Evolutionary conservation across 2,888 invertebrate species (phyloP).

Genomic region (Thera britannica): DNA sequence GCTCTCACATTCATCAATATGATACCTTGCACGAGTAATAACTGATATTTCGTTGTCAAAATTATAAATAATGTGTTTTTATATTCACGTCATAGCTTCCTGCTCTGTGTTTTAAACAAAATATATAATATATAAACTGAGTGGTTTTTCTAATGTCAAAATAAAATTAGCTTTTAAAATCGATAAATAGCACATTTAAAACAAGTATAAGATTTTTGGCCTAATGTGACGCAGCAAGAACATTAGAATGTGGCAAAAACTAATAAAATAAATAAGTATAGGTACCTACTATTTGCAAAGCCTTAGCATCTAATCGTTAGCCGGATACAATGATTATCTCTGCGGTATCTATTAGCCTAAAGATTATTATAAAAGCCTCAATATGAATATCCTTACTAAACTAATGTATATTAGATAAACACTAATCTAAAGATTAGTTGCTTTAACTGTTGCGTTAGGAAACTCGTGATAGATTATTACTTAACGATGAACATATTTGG

Average conservation of each 20-base stretch:
- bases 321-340: conserved; percentile 18
- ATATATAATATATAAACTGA: too few relatives aligned
- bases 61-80: conserved; percentile 27
- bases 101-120: conserved; percentile 13
- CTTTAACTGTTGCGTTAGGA: conserved; percentile 3
- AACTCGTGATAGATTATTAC: too few relatives aligned
- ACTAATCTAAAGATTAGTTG: conserved; percentile 39
- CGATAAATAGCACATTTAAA: too few relatives aligned
- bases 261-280: not conserved
- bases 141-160: too few relatives aligned
- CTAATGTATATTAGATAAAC: conserved; percentile 45
- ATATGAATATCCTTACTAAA: conserved; percentile 39
- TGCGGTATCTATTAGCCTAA: conserved; percentile 6
- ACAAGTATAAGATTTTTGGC: too few relatives aligned
- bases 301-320: not conserved
- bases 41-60: conserved; percentile 34
- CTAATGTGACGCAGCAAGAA: too few relatives aligned
- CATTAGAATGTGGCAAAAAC: not conserved
- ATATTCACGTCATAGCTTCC: conserved; percentile 39
- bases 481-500: too few relatives aligned
- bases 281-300: too few relatives aligned
- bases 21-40: conserved; percentile 38
- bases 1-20: conserved; percentile 55
- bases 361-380: conserved; percentile 38
- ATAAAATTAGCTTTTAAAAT: too few relatives aligned